These are phyloP conservation scores for Junco hyemalis DNA, from an alignment of 2,113 vertebrate genomes.

Conservation along the genomic window DNA sequence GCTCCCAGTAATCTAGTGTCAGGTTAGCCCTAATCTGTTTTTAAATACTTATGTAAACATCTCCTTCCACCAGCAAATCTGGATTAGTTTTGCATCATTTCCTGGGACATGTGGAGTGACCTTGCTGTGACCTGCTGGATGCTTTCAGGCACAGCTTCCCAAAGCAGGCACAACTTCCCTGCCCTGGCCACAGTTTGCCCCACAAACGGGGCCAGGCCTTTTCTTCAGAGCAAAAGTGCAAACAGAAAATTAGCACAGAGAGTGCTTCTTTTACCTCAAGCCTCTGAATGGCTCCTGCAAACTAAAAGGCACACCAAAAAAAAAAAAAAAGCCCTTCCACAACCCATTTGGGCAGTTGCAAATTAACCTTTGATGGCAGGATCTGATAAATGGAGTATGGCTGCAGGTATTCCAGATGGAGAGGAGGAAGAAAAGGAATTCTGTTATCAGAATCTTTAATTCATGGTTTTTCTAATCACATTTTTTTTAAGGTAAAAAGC, in stretches of 20 bases:
- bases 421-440: conserved; percentile 21
- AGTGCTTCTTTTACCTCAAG: neutral
- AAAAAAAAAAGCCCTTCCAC: neutral
- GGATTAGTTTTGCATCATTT: conserved; percentile 90
- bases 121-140: conserved; percentile 66
- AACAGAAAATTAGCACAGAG: conserved; percentile 32
- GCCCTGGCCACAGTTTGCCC: neutral
- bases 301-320: neutral
- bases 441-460: neutral
- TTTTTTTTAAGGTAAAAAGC: neutral
- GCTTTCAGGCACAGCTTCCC: conserved; percentile 62
- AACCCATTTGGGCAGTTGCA: neutral
- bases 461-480: neutral
- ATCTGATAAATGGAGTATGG: conserved; percentile 5
- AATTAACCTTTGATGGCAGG: conserved; percentile 37
- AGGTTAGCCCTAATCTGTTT: conserved; percentile 85
- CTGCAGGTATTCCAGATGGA: conserved; percentile 8
- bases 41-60: conserved; percentile 91
- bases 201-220: neutral
- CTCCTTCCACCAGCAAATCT: conserved; percentile 79
- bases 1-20: conserved; percentile 78
- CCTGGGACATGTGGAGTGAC: conserved; percentile 76
- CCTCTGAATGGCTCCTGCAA: neutral
- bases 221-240: conserved; percentile 1
- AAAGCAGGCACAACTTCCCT: conserved; percentile 10